phyloP scores from a whole-genome alignment of 2,797 vertebrate genomes.

The Fundulus diaphanus region DNA sequence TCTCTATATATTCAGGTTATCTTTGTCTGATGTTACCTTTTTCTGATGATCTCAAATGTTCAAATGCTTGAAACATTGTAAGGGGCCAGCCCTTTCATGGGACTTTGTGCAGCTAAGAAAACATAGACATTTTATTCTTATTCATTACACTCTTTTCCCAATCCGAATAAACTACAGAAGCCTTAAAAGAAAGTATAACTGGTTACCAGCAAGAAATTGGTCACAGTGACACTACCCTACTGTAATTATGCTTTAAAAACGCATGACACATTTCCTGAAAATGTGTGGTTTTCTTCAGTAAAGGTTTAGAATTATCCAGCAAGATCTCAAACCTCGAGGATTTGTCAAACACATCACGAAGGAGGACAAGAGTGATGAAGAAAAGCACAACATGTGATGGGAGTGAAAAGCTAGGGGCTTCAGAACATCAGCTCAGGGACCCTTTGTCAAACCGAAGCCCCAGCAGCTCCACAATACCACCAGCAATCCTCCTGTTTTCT shows the following conservation, averaged over 20 bases:
- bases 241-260: neutral
- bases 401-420: conserved; percentile 38
- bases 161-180: neutral
- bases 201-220: neutral
- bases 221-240: neutral
- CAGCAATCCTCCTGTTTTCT: conserved; percentile 56
- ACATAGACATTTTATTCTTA: neutral
- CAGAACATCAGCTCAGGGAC: conserved; percentile 62
- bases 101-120: no score
- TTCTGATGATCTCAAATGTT: no score
- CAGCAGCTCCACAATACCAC: conserved; percentile 43
- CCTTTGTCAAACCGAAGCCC: conserved; percentile 77
- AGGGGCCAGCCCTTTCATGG: no score
- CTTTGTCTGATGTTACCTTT: no score
- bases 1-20: no score
- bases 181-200: neutral
- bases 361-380: conserved; percentile 32
- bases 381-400: conserved; percentile 45
- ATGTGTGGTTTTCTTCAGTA: neutral
- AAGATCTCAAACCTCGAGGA: conserved; percentile 11
- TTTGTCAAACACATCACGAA: conserved; percentile 17
- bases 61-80: no score
- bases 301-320: neutral
- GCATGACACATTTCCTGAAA: neutral
- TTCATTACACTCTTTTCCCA: neutral